phyloP scores from a whole-genome alignment of 2,888 invertebrate genomes.

The Saturnia pavonia region DNA sequence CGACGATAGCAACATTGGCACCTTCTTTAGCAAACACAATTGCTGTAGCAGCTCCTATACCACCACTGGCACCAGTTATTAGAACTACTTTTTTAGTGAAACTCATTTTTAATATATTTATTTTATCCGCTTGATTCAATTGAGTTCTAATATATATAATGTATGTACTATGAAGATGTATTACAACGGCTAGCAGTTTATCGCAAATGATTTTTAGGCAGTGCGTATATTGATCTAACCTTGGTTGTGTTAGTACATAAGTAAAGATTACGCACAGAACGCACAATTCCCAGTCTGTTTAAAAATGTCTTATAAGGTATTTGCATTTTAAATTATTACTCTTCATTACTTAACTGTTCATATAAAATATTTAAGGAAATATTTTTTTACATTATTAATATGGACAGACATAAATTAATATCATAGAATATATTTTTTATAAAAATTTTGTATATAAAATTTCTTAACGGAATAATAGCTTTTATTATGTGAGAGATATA shows the following conservation, averaged over 20 bases:
- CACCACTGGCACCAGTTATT: conserved; percentile 54
- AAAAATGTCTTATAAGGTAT: not conserved
- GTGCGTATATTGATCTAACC: not conserved
- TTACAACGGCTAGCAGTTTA: not conserved
- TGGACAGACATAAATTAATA: too few relatives aligned
- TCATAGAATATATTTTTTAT: too few relatives aligned
- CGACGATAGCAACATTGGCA: conserved; percentile 47
- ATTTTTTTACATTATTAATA: too few relatives aligned
- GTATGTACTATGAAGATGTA: not conserved
- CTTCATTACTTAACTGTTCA: too few relatives aligned
- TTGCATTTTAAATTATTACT: too few relatives aligned
- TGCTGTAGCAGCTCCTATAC: conserved; percentile 56
- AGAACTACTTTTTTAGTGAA: conserved; percentile 45
- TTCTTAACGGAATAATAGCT: too few relatives aligned
- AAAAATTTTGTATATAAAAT: too few relatives aligned
- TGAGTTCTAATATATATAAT: too few relatives aligned
- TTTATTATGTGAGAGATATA: too few relatives aligned
- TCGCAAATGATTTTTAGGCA: not conserved
- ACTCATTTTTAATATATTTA: conserved; percentile 29
- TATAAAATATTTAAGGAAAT: too few relatives aligned
- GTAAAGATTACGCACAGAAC: not conserved
- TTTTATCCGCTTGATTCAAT: too few relatives aligned
- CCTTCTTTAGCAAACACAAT: conserved; percentile 46
- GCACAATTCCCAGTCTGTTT: not conserved
- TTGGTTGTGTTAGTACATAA: not conserved